Base-by-base conservation (phyloP, 1,140 invertebrate species). In the Drosophila bipectinata region DNA sequence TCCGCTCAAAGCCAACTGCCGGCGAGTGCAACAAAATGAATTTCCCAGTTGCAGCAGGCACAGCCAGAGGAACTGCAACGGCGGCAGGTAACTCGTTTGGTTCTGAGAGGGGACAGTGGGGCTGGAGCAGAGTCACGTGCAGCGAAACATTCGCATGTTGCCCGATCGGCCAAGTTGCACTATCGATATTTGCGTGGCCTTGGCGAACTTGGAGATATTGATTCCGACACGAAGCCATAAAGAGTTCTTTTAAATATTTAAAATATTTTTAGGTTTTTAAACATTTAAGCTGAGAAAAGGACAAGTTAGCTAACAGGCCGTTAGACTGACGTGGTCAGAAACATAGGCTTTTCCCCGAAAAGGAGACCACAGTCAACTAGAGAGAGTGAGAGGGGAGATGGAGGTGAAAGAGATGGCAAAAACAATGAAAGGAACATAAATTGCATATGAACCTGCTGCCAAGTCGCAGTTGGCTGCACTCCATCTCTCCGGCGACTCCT, bases 91-190 rank as follows among this genome's bases (percentile, higher is more conserved):
- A 87, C 82, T 87, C 49, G 74, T 78, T 78, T 62, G 30, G 44
- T 26, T 14, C 21, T 56, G 1, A 15, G 7, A 1, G 7, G 1
- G 1, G 54, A 12, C 14, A 9, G 5, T 0, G 28, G n/a, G 21
- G 14, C 26, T 26, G 41, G 39, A 32, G 45, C 52, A 28, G n/a
- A 56, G 80, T 89, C 68, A 84, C 76, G 84, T 88, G 78, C 71
- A 90, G 55, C 55, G 26, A 79, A 79, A 87, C 81, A 82, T 77
- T 90, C 78, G 85, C 72, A 82, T 72, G 75, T 77, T 66, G 71
- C 59, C 55, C 62, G 76, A 84, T 84, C 76, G 48, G 32, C 45
- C 4, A 4, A 15, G 61, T n/a, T 15, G 58, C 32, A 58, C 79
- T 79, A 89, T 67, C 75, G 73, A 73, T 63, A 66, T 47, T 44